Conservation (phyloP, 2,113 vertebrate genomes). For the Syrrhaptes paradoxus region DNA sequence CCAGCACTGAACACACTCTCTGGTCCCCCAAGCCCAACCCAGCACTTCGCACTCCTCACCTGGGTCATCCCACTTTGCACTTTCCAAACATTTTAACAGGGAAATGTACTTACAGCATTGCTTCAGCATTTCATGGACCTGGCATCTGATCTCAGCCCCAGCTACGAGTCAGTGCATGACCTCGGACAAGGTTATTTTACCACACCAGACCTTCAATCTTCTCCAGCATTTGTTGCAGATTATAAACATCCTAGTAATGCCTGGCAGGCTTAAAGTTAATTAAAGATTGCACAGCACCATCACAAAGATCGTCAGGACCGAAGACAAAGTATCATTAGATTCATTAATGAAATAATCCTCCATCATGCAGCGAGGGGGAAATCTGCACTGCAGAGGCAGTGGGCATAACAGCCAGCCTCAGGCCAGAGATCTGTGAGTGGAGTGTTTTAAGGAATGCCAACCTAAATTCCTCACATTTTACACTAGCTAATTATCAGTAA, state of each 20-base stretch:
- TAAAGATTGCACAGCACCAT: slow-evolving; percentile 26
- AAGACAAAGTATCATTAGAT: slow-evolving; percentile 53
- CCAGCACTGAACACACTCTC: not conserved
- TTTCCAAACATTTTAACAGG: not conserved
- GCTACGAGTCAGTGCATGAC: not conserved
- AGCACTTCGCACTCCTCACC: not conserved
- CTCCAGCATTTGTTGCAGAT: not conserved
- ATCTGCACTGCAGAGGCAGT: not conserved
- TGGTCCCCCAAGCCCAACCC: not conserved
- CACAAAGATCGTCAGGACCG: slow-evolving; percentile 14
- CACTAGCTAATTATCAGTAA: not conserved
- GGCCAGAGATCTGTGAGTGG: not conserved
- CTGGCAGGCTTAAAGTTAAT: slow-evolving; percentile 60
- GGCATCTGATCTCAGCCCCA: not conserved
- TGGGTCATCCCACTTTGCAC: not conserved
- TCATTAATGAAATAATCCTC: slow-evolving; percentile 59
- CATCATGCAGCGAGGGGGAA: not conserved
- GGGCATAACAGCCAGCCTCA: slow-evolving; percentile 18
- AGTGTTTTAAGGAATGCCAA: slow-evolving; percentile 1
- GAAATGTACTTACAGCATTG: not conserved
- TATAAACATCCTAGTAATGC: not conserved
- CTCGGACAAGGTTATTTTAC: slow-evolving; percentile 2
- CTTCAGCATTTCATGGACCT: not conserved
- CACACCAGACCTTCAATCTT: not conserved
- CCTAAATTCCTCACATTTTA: slow-evolving; percentile 7